phyloP scores from a whole-genome alignment of 1,140 invertebrate species.

The Bombus pyrosoma region DNA sequence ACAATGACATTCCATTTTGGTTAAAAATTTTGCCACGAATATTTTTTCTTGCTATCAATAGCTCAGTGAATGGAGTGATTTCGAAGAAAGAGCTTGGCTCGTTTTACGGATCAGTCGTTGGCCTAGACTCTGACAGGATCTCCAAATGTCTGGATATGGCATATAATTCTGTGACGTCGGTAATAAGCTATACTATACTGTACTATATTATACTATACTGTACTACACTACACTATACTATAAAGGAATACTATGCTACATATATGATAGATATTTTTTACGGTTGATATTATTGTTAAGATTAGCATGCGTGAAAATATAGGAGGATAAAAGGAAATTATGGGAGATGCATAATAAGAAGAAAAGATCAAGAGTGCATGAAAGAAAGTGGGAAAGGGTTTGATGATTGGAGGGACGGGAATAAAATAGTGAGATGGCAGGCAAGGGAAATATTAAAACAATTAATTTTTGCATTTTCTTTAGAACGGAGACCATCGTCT shows the following conservation, averaged over 20 bases:
- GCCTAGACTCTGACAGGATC: slow-evolving; percentile 84
- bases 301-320: not conserved
- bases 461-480: slow-evolving; percentile 56
- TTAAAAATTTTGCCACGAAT: slow-evolving; percentile 88
- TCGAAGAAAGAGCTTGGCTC: slow-evolving; percentile 85
- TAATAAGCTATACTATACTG: slow-evolving; percentile 74
- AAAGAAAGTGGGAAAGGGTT: too few species aligned
- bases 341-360: not conserved
- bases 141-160: slow-evolving; percentile 86
- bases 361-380: not conserved
- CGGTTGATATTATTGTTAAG: not conserved
- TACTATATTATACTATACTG: not conserved
- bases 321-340: not conserved
- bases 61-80: slow-evolving; percentile 84
- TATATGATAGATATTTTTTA: not conserved
- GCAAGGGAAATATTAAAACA: not conserved
- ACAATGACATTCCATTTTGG: slow-evolving; percentile 87
- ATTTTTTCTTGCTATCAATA: slow-evolving; percentile 88
- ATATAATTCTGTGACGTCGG: slow-evolving; percentile 87
- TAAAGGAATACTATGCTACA: not conserved
- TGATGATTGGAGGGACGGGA: not conserved
- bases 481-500: slow-evolving; percentile 87
- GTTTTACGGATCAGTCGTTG: slow-evolving; percentile 88
- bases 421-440: not conserved
- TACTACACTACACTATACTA: not conserved